Evolutionary conservation across 2,888 invertebrate genomes (phyloP).

Genomic region (Dynastes grantii): DNA sequence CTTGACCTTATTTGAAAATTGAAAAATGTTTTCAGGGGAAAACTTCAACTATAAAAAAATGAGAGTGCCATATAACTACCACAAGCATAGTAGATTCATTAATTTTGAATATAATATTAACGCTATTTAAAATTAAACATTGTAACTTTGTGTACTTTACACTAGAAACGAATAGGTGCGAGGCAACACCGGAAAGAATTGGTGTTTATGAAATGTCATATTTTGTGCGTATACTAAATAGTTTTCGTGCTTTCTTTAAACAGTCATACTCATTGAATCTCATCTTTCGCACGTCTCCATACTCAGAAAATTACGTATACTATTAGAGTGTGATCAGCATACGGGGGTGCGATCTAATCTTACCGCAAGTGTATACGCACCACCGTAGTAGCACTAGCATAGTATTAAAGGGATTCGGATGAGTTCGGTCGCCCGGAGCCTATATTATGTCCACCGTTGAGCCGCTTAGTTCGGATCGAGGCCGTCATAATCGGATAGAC

Average conservation of each 20-base stretch:
- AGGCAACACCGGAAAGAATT: background rate
- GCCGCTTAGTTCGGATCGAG: slow-evolving; percentile 61
- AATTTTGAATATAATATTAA: no score
- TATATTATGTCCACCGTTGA: slow-evolving; percentile 61
- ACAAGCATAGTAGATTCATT: no score
- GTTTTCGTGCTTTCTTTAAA: background rate
- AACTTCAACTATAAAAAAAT: no score
- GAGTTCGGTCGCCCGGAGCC: slow-evolving; percentile 57
- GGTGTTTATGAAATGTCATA: background rate
- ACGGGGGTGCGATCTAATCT: slow-evolving; percentile 57
- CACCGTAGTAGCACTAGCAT: slow-evolving; percentile 30
- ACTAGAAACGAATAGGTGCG: background rate
- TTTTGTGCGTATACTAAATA: no score
- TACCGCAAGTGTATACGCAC: slow-evolving; percentile 56
- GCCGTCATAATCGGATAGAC: slow-evolving; percentile 61
- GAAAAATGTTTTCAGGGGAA: no score
- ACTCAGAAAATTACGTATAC: slow-evolving; percentile 19
- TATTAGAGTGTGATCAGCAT: slow-evolving; percentile 55
- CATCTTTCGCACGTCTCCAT: slow-evolving; percentile 31
- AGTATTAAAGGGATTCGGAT: slow-evolving; percentile 53
- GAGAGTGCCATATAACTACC: no score
- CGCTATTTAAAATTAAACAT: no score
- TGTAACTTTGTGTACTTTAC: no score
- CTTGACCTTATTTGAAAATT: no score
- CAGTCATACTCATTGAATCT: background rate